Conservation (phyloP, 2,888 invertebrate genomes). For the Drosophila helvetica region DNA sequence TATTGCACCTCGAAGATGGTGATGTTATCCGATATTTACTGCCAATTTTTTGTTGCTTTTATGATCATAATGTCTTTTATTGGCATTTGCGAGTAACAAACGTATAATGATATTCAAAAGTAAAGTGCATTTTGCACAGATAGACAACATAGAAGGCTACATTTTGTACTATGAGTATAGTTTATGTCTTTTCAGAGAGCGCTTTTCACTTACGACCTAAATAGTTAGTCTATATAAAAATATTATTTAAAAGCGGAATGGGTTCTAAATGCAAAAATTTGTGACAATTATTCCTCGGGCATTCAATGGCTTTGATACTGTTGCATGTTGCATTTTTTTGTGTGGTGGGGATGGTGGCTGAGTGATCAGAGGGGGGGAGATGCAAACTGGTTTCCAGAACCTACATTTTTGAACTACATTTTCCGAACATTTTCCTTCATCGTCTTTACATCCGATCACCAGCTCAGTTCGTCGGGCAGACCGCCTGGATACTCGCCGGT, state of each 20-base stretch:
- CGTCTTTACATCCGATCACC: slow-evolving; percentile 63
- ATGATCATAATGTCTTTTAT: slow-evolving; percentile 60
- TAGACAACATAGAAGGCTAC: slow-evolving; percentile 50
- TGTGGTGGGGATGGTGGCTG: slow-evolving; percentile 2
- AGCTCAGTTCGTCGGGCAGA: slow-evolving; percentile 83
- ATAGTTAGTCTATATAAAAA: slow-evolving; percentile 31
- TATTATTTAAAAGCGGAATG: slow-evolving; percentile 54
- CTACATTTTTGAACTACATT: neutral
- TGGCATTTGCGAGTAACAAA: slow-evolving; percentile 51
- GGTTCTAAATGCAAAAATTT: slow-evolving; percentile 59
- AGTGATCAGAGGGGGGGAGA: neutral
- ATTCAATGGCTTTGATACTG: slow-evolving; percentile 62
- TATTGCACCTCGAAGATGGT: neutral
- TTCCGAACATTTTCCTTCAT: neutral
- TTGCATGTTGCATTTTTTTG: slow-evolving; percentile 18
- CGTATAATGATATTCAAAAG: slow-evolving; percentile 32
- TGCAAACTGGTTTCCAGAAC: slow-evolving; percentile 27
- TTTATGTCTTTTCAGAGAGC: slow-evolving; percentile 34
- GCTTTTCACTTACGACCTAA: slow-evolving; percentile 59
- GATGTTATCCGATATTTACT: neutral
- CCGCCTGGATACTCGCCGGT: slow-evolving; percentile 96
- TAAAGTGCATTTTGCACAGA: slow-evolving; percentile 6
- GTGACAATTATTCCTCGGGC: slow-evolving; percentile 56
- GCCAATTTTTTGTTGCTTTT: slow-evolving; percentile 9
- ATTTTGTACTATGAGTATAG: slow-evolving; percentile 54